Base-by-base conservation (phyloP, 2,888 invertebrate species). In the Tenthredo scrophulariae region DNA sequence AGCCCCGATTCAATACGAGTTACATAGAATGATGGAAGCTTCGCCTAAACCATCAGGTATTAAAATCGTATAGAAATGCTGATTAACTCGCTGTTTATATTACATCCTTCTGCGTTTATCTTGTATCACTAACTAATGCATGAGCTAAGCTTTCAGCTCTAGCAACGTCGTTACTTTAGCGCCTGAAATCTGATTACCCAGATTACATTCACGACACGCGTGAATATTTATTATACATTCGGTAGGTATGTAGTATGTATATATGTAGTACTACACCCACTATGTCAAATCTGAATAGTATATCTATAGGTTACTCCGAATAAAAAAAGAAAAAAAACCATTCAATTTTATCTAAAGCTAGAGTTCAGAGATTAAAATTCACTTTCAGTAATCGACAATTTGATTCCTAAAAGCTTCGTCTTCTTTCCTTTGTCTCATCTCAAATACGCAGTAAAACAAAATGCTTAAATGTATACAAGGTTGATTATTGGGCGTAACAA, bases 141-240 rank as follows among this genome's bases (percentile, higher is more conserved):
- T 22, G 72, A 43, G 43, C 22, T n/a, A 22, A 43, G n/a, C n/a
- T 43, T 22, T 13, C 2, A 70, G 33, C 15, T 70, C n/a, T 72
- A 43, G 10, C 10, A 67, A 5, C 67, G 18, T 67, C 33, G 43
- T 74, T 22, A 43, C 77, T 7, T 54, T 33, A 7, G 33, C 77
- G 77, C 54, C 77, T 77, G 77, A 18, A 33, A 54, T 10, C 4
- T 15, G 46, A 77, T 77, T 77, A 77, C 77, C 77, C 46, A 54
- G 1, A 29, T 54, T 77, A 15, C 77, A 29, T 26, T 33, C 77
- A 18, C 15, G 54, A 9, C 54, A 40, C 40, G 54, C 54, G 15
- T 77, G 18, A 77, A 54, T 40, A 54, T 54, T 50, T 29, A 29
- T 54, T 26, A 18, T 18, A 50, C 29, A 29, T 33, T 33, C 18